Evolutionary conservation across 2,113 vertebrate genomes (phyloP).

Genomic region (Vidua macroura): DNA sequence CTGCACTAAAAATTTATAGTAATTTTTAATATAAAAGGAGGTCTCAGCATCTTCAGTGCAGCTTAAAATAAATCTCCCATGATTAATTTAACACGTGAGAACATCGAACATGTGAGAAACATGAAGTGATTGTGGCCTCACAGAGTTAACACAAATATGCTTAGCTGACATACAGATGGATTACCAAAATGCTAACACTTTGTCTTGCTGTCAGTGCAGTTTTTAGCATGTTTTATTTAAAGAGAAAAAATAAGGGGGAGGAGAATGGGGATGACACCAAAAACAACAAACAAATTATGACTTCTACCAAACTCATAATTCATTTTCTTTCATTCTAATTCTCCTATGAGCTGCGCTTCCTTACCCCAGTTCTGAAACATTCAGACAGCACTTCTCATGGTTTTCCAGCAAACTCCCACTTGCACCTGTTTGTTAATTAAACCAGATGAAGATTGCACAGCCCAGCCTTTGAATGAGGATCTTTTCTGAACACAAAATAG

Average conservation of each 20-base stretch:
- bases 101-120: not conserved
- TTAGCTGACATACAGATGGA: conserved; percentile 31
- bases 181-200: not conserved
- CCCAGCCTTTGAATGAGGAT: not conserved
- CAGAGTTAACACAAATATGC: not conserved
- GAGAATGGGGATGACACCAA: not conserved
- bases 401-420: not conserved
- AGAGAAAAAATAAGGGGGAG: not conserved
- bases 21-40: not conserved
- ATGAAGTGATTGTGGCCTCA: not conserved
- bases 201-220: not conserved
- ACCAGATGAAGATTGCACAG: not conserved
- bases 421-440: not conserved
- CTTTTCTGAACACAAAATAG: not conserved
- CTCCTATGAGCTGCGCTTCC: not conserved
- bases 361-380: conserved; percentile 8
- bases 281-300: not conserved
- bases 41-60: not conserved
- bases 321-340: conserved; percentile 40
- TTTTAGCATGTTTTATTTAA: conserved; percentile 4
- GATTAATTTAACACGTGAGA: conserved; percentile 12
- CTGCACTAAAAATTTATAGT: not conserved
- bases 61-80: conserved; percentile 1
- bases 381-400: conserved; percentile 2
- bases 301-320: conserved; percentile 24